Evolutionary conservation across 2,888 invertebrate genomes (phyloP).

Genomic region (Lomographa bimaculata): DNA sequence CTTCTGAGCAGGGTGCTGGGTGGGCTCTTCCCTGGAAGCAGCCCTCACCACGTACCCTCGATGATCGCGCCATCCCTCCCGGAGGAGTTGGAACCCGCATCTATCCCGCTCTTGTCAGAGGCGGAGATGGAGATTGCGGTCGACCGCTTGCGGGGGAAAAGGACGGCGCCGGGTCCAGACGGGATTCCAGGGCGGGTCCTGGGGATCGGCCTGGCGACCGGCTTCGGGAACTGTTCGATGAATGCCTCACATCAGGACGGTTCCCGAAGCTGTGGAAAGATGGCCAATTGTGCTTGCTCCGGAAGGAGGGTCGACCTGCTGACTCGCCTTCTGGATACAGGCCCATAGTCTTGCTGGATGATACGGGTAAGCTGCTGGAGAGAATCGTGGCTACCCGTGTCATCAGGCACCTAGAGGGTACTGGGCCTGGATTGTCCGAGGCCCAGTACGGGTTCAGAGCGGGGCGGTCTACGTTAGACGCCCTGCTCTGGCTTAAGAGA

Average conservation of each 20-base stretch:
- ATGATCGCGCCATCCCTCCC: no score
- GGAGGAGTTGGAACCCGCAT: no score
- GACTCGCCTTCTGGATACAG: background rate
- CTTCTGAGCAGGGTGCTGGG: background rate
- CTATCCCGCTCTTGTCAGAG: background rate
- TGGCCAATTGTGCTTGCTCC: background rate
- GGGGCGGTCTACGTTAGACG: constrained; percentile 2
- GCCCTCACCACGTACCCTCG: no score
- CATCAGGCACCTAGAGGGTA: background rate
- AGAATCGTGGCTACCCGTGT: no score
- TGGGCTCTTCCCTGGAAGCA: background rate
- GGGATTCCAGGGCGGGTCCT: background rate
- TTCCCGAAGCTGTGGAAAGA: constrained; percentile 1
- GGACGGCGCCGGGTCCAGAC: background rate
- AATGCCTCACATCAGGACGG: background rate
- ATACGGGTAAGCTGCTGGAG: no score
- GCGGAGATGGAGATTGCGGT: background rate
- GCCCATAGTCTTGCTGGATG: background rate
- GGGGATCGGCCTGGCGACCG: background rate
- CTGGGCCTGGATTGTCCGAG: background rate
- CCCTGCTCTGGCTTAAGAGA: background rate
- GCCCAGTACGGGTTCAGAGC: constrained; percentile 1
- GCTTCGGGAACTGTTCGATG: background rate
- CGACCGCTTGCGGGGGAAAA: background rate
- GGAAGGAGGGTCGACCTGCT: background rate